phyloP scores from a whole-genome alignment of 2,113 vertebrate species.

The Fulmarus glacialis region DNA sequence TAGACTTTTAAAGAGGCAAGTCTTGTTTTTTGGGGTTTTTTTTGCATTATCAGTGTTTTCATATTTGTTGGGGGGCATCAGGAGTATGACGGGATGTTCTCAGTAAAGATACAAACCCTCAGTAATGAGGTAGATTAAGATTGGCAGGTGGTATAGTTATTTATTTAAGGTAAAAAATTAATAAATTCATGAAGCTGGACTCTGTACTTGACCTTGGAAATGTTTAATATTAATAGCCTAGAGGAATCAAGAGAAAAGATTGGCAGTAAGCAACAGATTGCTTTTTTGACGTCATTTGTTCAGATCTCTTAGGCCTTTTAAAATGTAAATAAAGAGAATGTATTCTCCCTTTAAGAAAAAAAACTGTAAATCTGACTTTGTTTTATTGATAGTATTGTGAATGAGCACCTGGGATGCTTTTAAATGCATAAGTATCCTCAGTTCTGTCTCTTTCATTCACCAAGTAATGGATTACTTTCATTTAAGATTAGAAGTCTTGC shows the following conservation, averaged over 20 bases:
- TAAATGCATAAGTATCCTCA: conserved; percentile 6
- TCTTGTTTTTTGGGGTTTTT: background rate
- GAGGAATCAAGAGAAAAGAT: background rate
- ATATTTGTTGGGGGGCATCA: background rate
- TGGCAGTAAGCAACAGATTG: background rate
- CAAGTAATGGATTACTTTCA: conserved; percentile 56
- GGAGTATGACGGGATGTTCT: background rate
- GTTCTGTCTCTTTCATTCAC: conserved; percentile 33
- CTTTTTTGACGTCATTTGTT: background rate
- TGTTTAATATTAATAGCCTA: background rate
- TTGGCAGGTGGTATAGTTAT: background rate
- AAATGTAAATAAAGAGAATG: background rate
- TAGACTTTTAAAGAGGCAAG: background rate
- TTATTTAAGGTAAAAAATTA: background rate
- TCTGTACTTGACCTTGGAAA: background rate
- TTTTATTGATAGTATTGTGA: background rate
- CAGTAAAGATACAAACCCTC: background rate
- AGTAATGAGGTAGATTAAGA: background rate
- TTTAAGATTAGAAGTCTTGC: conserved; percentile 56
- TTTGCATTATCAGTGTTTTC: background rate
- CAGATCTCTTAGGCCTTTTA: background rate
- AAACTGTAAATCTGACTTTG: background rate
- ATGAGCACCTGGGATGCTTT: background rate
- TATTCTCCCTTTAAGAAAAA: background rate
- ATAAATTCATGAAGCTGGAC: background rate